phyloP scores from a whole-genome alignment of 2,797 vertebrate genomes.

The Danio aesculapii region DNA sequence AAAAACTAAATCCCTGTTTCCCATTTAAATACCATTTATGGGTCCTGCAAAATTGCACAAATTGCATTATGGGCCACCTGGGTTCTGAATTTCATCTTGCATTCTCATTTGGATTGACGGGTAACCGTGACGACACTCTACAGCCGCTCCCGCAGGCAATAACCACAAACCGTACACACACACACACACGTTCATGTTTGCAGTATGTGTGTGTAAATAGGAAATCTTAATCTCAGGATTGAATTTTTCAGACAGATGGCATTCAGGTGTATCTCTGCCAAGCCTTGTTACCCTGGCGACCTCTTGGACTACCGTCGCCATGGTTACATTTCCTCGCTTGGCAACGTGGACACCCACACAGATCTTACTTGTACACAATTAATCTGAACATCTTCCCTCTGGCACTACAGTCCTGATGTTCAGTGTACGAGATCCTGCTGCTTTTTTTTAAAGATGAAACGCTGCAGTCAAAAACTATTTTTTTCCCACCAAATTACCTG shows the following conservation, averaged over 20 bases:
- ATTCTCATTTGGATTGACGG: conserved; percentile 51
- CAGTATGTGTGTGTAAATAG: not conserved
- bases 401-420: not conserved
- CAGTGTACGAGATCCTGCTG: not conserved
- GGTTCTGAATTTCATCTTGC: conserved; percentile 42
- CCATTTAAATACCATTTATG: conserved; percentile 39
- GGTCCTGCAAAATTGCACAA: conserved; percentile 52
- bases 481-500: too few species aligned
- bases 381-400: not conserved
- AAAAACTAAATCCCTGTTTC: not conserved
- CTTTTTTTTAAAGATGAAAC: not conserved
- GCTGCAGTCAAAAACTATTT: too few species aligned
- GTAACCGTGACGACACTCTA: conserved; percentile 36
- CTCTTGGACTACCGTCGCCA: conserved; percentile 67
- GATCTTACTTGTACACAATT: not conserved
- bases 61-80: conserved; percentile 55
- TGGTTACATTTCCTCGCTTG: conserved; percentile 65
- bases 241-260: conserved; percentile 72
- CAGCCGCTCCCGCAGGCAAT: conserved; percentile 40
- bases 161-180: not conserved
- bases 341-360: conserved; percentile 38
- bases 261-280: conserved; percentile 67
- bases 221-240: conserved; percentile 53
- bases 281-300: conserved; percentile 61
- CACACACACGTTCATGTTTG: not conserved